A percentile compares a stretch with the other conserved stretches of the same genome.
These are phyloP conservation scores for Diploscapter pachys DNA, from an alignment of 1,140 invertebrate genomes.

Conservation along the genomic window DNA sequence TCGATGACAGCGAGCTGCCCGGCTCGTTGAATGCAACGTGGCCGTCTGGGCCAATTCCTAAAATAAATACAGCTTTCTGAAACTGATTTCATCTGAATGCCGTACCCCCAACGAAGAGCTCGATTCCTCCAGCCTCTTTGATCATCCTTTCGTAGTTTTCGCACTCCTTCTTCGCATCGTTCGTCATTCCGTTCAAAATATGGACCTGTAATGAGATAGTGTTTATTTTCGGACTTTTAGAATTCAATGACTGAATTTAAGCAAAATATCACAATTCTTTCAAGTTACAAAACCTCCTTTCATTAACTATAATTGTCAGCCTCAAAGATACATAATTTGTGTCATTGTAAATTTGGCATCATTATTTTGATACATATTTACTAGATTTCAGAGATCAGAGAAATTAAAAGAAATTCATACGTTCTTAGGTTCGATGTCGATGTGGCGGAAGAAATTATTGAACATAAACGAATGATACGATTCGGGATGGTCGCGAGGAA, in stretches of 20 bases:
- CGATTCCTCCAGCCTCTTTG: slow-evolving; percentile 81
- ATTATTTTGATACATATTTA: too few species aligned
- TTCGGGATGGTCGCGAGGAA: slow-evolving; percentile 88
- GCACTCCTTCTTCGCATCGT: slow-evolving; percentile 82
- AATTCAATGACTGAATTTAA: too few species aligned
- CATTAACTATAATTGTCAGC: too few species aligned
- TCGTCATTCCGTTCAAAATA: slow-evolving; percentile 90
- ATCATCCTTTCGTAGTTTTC: slow-evolving; percentile 82
- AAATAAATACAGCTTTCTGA: slow-evolving; percentile 38
- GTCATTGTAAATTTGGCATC: too few species aligned
- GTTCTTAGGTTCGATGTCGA: slow-evolving; percentile 73
- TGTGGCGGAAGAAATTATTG: slow-evolving; percentile 96
- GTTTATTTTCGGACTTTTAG: too few species aligned
- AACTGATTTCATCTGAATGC: too few species aligned
- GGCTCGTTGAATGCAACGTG: slow-evolving; percentile 99
- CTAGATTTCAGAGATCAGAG: too few species aligned
- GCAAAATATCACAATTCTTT: too few species aligned
- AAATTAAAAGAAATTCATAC: too few species aligned
- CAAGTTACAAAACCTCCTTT: too few species aligned
- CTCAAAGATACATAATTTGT: too few species aligned
- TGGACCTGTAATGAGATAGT: slow-evolving; percentile 71
- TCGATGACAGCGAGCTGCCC: slow-evolving; percentile 79
- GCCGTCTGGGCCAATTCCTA: slow-evolving; percentile 92
- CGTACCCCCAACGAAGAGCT: slow-evolving; percentile 79
- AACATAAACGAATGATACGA: slow-evolving; percentile 99